phyloP scores from a whole-genome alignment of 2,797 vertebrate species.

The Serranus cabrilla region DNA sequence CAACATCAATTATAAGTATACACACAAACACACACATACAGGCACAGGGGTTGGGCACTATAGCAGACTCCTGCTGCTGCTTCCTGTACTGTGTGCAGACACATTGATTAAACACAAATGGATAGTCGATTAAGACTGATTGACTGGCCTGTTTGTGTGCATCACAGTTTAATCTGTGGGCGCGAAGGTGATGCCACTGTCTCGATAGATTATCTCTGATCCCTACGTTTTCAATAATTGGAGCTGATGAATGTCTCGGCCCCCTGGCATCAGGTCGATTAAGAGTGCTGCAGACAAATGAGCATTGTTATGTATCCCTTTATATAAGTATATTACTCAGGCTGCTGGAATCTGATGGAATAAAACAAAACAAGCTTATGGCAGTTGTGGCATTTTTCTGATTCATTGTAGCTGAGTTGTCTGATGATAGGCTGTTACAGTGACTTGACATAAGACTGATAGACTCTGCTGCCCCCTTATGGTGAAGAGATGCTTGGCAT shows the following conservation, averaged over 20 bases:
- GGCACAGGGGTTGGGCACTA: background rate
- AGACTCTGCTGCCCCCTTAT: slow-evolving; percentile 73
- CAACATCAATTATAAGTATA: slow-evolving; percentile 53
- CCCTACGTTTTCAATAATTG: slow-evolving; percentile 31
- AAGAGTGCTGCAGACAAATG: slow-evolving; percentile 20
- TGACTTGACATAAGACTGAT: slow-evolving; percentile 9
- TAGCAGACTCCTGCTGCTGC: slow-evolving; percentile 18
- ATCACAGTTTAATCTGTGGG: slow-evolving; percentile 46
- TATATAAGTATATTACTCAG: background rate
- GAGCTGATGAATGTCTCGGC: slow-evolving; percentile 18
- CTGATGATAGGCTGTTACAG: slow-evolving; percentile 8
- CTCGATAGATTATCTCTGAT: slow-evolving; percentile 23
- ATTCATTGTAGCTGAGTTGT: slow-evolving; percentile 37
- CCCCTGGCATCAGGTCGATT: slow-evolving; percentile 13
- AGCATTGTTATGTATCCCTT: slow-evolving; percentile 7
- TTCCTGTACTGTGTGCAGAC: slow-evolving; percentile 43
- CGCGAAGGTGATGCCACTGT: slow-evolving; percentile 21
- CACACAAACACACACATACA: slow-evolving; percentile 24
- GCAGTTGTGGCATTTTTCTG: slow-evolving; percentile 19
- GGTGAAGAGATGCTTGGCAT: slow-evolving; percentile 35
- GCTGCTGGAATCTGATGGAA: slow-evolving; percentile 27
- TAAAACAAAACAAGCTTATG: background rate
- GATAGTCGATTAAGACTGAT: slow-evolving; percentile 56
- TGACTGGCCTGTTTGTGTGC: slow-evolving; percentile 41
- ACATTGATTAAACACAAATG: slow-evolving; percentile 60